Percentiles rank a stretch among this genome's conserved stretches.
Conservation (phyloP, 2,888 invertebrate species). For the Philereme transversata region DNA sequence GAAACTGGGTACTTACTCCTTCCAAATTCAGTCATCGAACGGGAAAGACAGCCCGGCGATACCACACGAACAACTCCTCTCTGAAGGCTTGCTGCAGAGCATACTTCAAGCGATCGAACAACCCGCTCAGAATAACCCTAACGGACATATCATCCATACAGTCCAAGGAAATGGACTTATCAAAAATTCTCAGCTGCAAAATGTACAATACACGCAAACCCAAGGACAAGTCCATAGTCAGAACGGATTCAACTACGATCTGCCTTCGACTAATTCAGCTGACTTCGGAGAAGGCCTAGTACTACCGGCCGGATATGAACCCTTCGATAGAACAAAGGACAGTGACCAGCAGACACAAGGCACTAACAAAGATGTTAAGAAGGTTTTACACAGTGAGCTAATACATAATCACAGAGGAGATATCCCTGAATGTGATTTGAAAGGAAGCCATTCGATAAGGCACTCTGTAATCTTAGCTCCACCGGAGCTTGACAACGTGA, state of each 20-base stretch:
- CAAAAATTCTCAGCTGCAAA: slow-evolving; percentile 29
- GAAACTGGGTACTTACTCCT: slow-evolving; percentile 86
- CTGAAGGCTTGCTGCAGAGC: slow-evolving; percentile 91
- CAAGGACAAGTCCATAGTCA: slow-evolving; percentile 19
- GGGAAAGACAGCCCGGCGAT: slow-evolving; percentile 71
- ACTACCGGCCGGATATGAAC: slow-evolving; percentile 74
- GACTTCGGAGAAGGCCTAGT: slow-evolving; percentile 59
- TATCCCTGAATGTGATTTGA: slow-evolving; percentile 69
- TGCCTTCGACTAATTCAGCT: slow-evolving; percentile 38
- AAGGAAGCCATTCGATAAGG: slow-evolving; percentile 71
- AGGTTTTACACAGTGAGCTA: slow-evolving; percentile 47
- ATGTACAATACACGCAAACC: slow-evolving; percentile 17
- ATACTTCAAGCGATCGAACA: slow-evolving; percentile 93
- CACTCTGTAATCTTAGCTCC: slow-evolving; percentile 72
- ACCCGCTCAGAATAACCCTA: slow-evolving; percentile 58
- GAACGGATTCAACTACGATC: slow-evolving; percentile 31
- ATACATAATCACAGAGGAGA: slow-evolving; percentile 54
- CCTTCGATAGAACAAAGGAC: slow-evolving; percentile 63
- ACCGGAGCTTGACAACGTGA: slow-evolving; percentile 52
- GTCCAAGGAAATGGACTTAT: slow-evolving; percentile 17
- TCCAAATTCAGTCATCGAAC: slow-evolving; percentile 90
- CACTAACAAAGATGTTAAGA: slow-evolving; percentile 45
- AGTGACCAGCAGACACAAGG: slow-evolving; percentile 60
- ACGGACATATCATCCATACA: slow-evolving; percentile 24
- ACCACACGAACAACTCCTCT: slow-evolving; percentile 90